Base-by-base conservation (phyloP, 2,888 invertebrate species). In the Rhabditoides inermis region DNA sequence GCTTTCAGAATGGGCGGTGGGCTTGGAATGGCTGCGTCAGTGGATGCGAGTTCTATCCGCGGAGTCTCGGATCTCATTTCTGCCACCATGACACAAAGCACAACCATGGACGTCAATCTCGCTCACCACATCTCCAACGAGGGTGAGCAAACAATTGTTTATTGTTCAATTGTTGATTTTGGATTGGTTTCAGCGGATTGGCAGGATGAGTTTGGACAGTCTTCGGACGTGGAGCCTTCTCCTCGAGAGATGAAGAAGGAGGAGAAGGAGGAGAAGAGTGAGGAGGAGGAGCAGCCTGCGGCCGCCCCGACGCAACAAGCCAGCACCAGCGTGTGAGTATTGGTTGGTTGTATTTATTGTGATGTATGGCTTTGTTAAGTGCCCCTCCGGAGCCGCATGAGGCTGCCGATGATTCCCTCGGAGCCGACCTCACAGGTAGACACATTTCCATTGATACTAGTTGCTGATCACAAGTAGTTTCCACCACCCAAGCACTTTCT, bases 371-470 rank as follows among this genome's bases (percentile, higher is more conserved):
- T n/a, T n/a, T n/a, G n/a, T n/a, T n/a, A n/a, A n/a, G n/a, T n/a
- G n/a, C n/a, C n/a, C n/a, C n/a, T n/a, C n/a, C n/a, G n/a, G n/a
- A n/a, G n/a, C n/a, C n/a, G n/a, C 52, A 50, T 15, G 56, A 45
- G 22, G 55, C 50, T 40, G 28, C 55, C 15, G 68, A 84, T 18
- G 86, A 87, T 77, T 70, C 87, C 30, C 72, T 81, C 6, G 80
- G 87, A 49, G 85, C 85, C 35, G 89, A 90, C 77, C 89, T 95
- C 66, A 94, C 94, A 78, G 94, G 94, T 91, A 77, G 36, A 49
- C n/a, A 39, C 20, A 30, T 12, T 23, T 22, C 23, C 37, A 27
- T 46, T 5, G 22, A 23, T 26, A 7, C n/a, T 23, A n/a, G 2
- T 47, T 30, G 32, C 47, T 47, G 12, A 25, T 47, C 47, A 20